phyloP scores from a whole-genome alignment of 2,888 invertebrate genomes.

The Buathra laborator region DNA sequence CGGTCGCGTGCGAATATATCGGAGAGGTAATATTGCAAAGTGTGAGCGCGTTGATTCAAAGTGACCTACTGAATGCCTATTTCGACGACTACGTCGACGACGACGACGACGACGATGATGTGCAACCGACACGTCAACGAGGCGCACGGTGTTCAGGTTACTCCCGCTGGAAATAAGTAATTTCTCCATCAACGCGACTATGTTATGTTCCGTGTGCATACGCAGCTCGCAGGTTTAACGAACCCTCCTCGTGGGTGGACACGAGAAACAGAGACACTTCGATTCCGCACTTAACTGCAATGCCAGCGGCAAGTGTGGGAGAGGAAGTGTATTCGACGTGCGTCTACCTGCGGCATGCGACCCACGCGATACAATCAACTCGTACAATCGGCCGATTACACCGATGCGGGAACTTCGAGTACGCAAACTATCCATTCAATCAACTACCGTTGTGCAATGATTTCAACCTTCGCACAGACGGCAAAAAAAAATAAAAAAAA shows the following conservation, averaged over 20 bases:
- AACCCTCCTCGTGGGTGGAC: constrained; percentile 47
- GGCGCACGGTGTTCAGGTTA: constrained; percentile 60
- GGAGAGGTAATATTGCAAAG: constrained; percentile 50
- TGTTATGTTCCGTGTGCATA: constrained; percentile 64
- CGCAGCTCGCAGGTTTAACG: constrained; percentile 58
- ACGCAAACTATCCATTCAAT: constrained; percentile 12
- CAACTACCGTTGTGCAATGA: not conserved
- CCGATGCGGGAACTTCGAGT: not conserved
- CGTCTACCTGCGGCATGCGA: constrained; percentile 40
- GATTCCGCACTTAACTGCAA: constrained; percentile 34
- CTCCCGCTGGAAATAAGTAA: constrained; percentile 79
- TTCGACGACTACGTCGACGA: constrained; percentile 43
- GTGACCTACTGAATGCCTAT: constrained; percentile 57
- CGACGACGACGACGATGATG: constrained; percentile 26
- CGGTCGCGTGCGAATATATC: constrained; percentile 33
- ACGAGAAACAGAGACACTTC: constrained; percentile 44
- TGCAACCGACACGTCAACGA: constrained; percentile 17
- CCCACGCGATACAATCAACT: constrained; percentile 34
- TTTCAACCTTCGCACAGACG: not conserved
- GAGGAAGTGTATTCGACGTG: constrained; percentile 30
- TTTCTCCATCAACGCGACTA: constrained; percentile 76
- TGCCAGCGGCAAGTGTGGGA: constrained; percentile 31
- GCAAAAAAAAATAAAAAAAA: not conserved
- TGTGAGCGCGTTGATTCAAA: constrained; percentile 38
- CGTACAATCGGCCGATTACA: constrained; percentile 19